phyloP scores from a whole-genome alignment of 2,888 invertebrate species.

The Melanophora roralis region DNA sequence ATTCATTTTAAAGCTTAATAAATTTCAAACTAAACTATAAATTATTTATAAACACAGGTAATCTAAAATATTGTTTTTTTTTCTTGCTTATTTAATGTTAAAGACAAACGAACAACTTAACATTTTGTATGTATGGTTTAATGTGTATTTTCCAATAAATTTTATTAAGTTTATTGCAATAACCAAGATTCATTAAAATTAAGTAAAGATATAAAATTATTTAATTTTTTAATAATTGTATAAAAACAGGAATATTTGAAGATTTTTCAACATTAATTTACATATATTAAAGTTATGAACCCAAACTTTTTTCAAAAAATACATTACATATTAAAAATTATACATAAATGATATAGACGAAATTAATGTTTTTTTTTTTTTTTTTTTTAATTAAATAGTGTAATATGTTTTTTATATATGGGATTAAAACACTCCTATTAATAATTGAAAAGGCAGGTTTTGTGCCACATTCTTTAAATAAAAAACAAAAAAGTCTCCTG shows the following conservation, averaged over 20 bases:
- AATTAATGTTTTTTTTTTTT: too few species aligned
- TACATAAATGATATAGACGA: too few species aligned
- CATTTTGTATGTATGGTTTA: constrained; percentile 32
- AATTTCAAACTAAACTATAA: not conserved
- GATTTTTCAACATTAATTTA: too few species aligned
- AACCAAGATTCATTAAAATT: constrained; percentile 37
- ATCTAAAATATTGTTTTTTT: not conserved
- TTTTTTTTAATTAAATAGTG: too few species aligned
- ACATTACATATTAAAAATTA: not conserved
- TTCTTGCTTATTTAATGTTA: not conserved
- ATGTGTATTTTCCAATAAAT: constrained; percentile 1
- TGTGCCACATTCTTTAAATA: too few species aligned
- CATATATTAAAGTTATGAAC: too few species aligned
- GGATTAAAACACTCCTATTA: too few species aligned
- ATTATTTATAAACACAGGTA: constrained; percentile 2
- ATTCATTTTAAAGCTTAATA: constrained; percentile 36
- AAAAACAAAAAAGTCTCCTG: too few species aligned
- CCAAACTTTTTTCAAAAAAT: too few species aligned
- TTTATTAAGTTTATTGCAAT: constrained; percentile 42
- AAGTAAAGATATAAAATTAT: constrained; percentile 6
- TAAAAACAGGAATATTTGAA: too few species aligned
- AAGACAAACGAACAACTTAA: constrained; percentile 14
- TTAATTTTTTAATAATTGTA: not conserved
- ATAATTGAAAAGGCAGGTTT: too few species aligned
- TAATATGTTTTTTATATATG: too few species aligned